A percentile compares a stretch with the other conserved stretches of the same genome.
Conservation (phyloP, 2,113 vertebrate genomes). For the Cariama cristata region DNA sequence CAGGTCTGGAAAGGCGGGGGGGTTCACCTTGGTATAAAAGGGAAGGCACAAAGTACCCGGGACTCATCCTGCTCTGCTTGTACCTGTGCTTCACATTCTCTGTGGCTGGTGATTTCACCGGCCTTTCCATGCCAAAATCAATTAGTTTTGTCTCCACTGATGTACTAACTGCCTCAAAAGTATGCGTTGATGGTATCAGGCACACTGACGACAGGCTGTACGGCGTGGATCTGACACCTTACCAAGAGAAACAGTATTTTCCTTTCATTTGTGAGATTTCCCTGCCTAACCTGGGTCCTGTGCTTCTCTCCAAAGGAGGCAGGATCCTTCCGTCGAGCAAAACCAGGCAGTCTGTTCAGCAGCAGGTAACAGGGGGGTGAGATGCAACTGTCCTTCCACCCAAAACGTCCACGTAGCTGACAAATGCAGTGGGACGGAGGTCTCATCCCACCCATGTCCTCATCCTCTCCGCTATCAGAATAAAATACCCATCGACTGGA, state of each 20-base stretch:
- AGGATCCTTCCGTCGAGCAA: neutral
- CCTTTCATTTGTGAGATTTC: neutral
- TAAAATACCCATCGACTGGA: neutral
- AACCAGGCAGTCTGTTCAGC: neutral
- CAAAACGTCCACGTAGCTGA: neutral
- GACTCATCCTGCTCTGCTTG: neutral
- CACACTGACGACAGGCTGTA: neutral
- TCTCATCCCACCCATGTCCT: neutral
- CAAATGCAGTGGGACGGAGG: neutral
- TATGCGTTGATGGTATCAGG: neutral
- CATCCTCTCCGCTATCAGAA: neutral
- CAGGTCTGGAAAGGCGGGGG: neutral
- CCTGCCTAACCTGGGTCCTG: neutral
- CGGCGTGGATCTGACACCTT: neutral
- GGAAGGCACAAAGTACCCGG: neutral
- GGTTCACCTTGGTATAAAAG: neutral
- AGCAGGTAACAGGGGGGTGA: neutral
- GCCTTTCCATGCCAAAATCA: neutral
- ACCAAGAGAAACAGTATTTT: neutral
- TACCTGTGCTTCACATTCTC: neutral
- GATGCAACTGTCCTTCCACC: neutral
- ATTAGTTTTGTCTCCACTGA: neutral
- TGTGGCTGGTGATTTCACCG: neutral
- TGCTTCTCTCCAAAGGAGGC: neutral
- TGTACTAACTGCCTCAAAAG: neutral